Conservation (phyloP, 2,113 vertebrate species). For the Pitta sordida region DNA sequence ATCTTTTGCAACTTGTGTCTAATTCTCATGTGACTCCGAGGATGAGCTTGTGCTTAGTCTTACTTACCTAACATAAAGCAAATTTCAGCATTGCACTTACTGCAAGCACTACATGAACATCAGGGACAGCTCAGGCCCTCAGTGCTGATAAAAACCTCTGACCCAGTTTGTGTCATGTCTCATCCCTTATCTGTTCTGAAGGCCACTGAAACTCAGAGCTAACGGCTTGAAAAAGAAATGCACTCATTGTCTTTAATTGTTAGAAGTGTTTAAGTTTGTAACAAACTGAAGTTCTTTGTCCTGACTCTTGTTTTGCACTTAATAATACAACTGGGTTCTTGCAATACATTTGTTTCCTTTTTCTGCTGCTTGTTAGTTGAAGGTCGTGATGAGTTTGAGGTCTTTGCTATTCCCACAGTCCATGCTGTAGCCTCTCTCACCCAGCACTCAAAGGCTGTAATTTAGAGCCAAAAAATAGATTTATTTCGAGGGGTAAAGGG, state of each 20-base stretch:
- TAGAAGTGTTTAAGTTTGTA: not conserved
- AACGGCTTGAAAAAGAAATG: not conserved
- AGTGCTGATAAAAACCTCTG: not conserved
- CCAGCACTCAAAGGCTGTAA: fast-evolving
- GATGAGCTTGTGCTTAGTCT: not conserved
- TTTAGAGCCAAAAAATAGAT: not conserved
- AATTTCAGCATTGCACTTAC: not conserved
- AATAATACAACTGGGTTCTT: not conserved
- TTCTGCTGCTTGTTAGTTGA: not conserved
- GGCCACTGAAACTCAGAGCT: not conserved
- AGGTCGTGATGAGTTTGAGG: not conserved
- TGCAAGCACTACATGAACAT: not conserved
- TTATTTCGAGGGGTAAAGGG: not conserved
- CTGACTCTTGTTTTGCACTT: conserved; percentile 9
- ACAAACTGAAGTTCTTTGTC: not conserved
- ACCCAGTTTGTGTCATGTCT: not conserved
- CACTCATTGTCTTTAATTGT: not conserved
- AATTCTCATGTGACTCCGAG: not conserved
- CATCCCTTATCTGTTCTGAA: not conserved
- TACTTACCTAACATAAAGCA: not conserved
- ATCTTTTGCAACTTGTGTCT: not conserved
- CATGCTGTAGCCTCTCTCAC: not conserved
- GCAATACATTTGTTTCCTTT: not conserved
- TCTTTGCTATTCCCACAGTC: not conserved
- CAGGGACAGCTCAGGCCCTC: not conserved